Evolutionary conservation across 2,113 vertebrate genomes (phyloP).

Genomic region (Ophthalmolycus amberensis): DNA sequence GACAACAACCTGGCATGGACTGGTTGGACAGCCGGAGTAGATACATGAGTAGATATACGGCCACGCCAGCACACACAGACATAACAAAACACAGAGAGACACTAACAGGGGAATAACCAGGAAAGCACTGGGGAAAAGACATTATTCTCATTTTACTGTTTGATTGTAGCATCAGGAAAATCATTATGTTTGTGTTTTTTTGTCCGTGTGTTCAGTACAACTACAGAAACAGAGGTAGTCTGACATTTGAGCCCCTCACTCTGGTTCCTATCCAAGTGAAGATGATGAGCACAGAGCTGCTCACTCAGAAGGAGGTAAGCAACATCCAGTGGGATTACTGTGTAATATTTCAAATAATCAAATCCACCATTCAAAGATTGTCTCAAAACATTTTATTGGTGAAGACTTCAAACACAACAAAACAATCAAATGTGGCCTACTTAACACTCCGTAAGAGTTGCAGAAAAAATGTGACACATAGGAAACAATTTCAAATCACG

Average conservation of each 20-base stretch:
- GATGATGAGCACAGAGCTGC: conserved; percentile 92
- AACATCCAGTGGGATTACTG: neutral
- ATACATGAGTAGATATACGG: neutral
- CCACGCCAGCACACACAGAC: neutral
- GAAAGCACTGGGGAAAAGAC: neutral
- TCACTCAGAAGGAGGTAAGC: conserved; percentile 94
- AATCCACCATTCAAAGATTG: neutral
- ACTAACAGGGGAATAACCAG: neutral
- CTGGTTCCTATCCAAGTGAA: conserved; percentile 96
- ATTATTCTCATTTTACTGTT: neutral
- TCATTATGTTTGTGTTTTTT: conserved; percentile 9
- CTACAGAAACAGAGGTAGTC: conserved; percentile 94
- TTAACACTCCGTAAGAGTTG: neutral
- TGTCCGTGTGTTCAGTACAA: conserved; percentile 88
- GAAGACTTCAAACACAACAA: conserved; percentile 7
- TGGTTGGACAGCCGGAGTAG: neutral
- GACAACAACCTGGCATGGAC: neutral
- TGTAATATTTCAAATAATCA: neutral
- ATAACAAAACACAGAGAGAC: neutral
- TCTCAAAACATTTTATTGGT: conserved; percentile 26
- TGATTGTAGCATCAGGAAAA: neutral
- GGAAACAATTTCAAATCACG: neutral
- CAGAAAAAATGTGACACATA: neutral
- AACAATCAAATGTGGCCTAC: neutral
- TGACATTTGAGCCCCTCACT: conserved; percentile 96